Evolutionary conservation across 2,797 vertebrate genomes (phyloP).

Genomic region (Acrocephalus scirpaceus): DNA sequence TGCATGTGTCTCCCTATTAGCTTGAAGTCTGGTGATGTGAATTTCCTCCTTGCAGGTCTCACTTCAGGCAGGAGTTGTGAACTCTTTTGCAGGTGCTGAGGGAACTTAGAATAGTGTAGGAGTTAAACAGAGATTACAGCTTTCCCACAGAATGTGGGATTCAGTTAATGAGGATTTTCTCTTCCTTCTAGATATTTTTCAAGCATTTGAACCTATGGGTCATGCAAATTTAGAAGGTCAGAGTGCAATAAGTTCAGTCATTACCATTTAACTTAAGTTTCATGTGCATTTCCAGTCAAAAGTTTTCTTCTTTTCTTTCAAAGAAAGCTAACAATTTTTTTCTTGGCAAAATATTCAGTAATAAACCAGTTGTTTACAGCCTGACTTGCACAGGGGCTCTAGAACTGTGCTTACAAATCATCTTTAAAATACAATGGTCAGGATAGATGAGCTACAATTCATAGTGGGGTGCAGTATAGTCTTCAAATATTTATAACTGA

Average conservation of each 20-base stretch:
- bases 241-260: not conserved
- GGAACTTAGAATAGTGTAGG: not conserved
- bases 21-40: not conserved
- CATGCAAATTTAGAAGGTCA: not conserved
- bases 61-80: not conserved
- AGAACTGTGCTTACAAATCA: not conserved
- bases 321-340: not conserved
- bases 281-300: not conserved
- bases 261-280: not conserved
- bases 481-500: not conserved
- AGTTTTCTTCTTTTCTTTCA: not conserved
- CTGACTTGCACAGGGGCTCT: not conserved
- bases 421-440: not conserved
- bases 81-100: not conserved
- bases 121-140: not conserved
- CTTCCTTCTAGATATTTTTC: not conserved
- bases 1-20: not conserved
- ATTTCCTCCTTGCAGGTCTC: not conserved
- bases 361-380: not conserved
- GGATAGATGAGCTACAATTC: not conserved
- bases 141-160: not conserved
- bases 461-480: not conserved
- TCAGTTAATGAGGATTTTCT: not conserved
- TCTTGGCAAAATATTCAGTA: not conserved
- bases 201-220: not conserved